Evolutionary conservation across 2,797 vertebrate species (phyloP), one percentile per base, ranked within the genome.

Genomic region (Gobionotothen gibberifrons): DNA sequence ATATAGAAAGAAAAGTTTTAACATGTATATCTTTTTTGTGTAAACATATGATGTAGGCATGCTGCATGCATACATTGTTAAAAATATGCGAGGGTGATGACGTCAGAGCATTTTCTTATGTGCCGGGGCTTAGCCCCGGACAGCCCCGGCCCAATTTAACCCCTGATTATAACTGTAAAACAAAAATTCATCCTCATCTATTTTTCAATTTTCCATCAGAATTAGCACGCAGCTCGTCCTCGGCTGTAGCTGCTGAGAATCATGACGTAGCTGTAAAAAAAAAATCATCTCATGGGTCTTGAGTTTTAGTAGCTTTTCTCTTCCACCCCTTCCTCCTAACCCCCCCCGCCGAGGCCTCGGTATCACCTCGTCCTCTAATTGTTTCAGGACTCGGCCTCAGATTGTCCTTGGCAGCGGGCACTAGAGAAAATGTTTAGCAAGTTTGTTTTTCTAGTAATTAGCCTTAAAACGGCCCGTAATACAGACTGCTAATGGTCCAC

Each of bases 401-500:
- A 73, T 87, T 84, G 86, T 89, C 46, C 74, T 92, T 91, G 92
- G 83, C 89, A 85, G 59, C 36, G 46, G 74, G 55, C 71, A 36
- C 74, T 54, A 72, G 61, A 85, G 72, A 79, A 84, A 88, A 77
- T 79, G 87, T 90, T 91, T 83, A 75, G 76, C 63, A 13, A 76
- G 89, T 91, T 92, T 94, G 90, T 93, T 94, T 88, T 93, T 82
- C 54, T 92, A 72, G 88, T 87, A 84, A 90, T 94, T 93, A 86
- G 78, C 74, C 78, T 69, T 74, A 81, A 82, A 87, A 71, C 72
- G 63, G 84, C 66, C 79, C 75, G 88, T 87, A 89, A 89, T 77
- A 76, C 82, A 83, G 85, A 78, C 84, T 7, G 83, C 68, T 88
- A 89, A 91, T 85, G 88, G 85, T 86, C 87, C 85, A 51, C 85